Evolutionary conservation across 2,888 invertebrate genomes (phyloP).

Genomic region (Ectemnius continuus): DNA sequence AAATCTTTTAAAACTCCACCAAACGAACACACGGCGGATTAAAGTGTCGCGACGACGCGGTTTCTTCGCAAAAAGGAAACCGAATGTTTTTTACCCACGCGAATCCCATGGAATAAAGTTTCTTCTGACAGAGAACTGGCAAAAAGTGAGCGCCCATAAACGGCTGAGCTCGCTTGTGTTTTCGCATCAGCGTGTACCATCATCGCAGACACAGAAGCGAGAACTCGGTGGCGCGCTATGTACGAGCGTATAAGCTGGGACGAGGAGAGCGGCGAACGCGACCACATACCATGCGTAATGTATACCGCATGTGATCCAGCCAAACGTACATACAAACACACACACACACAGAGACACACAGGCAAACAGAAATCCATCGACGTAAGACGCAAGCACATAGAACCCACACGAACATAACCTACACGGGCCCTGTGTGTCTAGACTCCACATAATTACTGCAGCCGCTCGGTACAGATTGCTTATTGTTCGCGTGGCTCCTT

Average conservation of each 20-base stretch:
- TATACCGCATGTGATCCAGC: constrained; percentile 51
- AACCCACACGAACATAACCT: constrained; percentile 25
- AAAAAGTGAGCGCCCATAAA: neutral
- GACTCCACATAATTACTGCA: constrained; percentile 56
- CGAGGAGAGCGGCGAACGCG: constrained; percentile 22
- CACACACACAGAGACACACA: constrained; percentile 26
- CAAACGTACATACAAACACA: constrained; percentile 25
- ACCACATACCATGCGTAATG: constrained; percentile 55
- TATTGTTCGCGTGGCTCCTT: constrained; percentile 48
- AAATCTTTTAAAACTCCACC: too few relatives aligned
- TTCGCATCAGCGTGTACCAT: constrained; percentile 36
- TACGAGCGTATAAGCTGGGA: neutral
- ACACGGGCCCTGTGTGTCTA: constrained; percentile 54
- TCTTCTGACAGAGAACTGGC: neutral
- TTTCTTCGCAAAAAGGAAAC: too few relatives aligned
- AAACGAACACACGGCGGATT: too few relatives aligned
- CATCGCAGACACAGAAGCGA: neutral
- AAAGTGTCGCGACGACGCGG: too few relatives aligned
- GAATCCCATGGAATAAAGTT: too few relatives aligned
- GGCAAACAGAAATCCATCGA: too few relatives aligned
- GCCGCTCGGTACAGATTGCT: constrained; percentile 54
- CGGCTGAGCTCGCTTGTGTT: constrained; percentile 13
- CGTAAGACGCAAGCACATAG: too few relatives aligned
- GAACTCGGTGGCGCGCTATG: neutral
- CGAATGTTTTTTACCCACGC: too few relatives aligned